phyloP scores from a whole-genome alignment of 2,888 invertebrate species.

The Epinotia bilunana region DNA sequence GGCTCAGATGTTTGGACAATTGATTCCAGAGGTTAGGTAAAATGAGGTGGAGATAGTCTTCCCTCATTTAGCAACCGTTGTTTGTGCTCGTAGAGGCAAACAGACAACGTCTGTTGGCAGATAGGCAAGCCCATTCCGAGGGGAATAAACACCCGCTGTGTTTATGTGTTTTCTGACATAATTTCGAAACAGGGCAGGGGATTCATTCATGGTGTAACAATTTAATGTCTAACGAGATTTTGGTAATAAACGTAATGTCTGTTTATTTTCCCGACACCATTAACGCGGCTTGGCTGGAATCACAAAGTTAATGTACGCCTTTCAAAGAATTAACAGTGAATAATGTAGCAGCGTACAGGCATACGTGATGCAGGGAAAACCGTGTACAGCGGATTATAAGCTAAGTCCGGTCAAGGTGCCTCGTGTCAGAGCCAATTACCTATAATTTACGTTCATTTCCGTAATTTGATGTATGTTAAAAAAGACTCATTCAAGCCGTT shows the following conservation, averaged over 20 bases:
- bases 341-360: constrained; percentile 23
- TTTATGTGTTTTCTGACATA: constrained; percentile 46
- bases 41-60: constrained; percentile 49
- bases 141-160: constrained; percentile 53
- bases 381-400: constrained; percentile 26
- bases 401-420: constrained; percentile 26
- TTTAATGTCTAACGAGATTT: constrained; percentile 37
- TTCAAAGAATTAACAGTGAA: constrained; percentile 26
- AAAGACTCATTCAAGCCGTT: constrained; percentile 1
- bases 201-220: constrained; percentile 46
- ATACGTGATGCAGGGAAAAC: constrained; percentile 29
- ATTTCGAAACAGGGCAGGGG: constrained; percentile 48
- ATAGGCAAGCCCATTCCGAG: constrained; percentile 60
- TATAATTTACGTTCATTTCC: constrained; percentile 16
- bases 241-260: constrained; percentile 42
- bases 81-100: constrained; percentile 64
- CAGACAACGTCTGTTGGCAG: constrained; percentile 62
- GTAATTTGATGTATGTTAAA: constrained; percentile 17
- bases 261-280: constrained; percentile 39
- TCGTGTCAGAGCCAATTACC: constrained; percentile 17
- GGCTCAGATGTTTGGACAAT: constrained; percentile 30
- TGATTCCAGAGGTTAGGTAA: constrained; percentile 45
- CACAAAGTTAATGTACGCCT: constrained; percentile 2
- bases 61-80: constrained; percentile 62
- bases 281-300: constrained; percentile 21